Percentiles rank a stretch among this genome's conserved stretches.
phyloP scores from a whole-genome alignment of 2,113 vertebrate genomes.

The Smithornis capensis region DNA sequence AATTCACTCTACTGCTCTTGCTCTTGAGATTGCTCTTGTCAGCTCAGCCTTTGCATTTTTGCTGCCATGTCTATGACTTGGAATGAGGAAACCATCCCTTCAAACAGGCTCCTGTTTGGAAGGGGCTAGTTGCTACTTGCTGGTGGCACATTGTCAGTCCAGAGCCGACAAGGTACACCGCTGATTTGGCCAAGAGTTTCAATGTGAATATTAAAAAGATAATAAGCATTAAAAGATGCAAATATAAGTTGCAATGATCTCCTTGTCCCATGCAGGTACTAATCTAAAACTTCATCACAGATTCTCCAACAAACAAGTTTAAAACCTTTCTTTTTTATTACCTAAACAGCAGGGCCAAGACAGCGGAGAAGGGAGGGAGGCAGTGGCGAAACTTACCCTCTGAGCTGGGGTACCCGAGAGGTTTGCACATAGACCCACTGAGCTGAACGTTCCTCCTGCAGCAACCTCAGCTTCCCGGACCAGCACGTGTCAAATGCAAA shows the following conservation, averaged over 20 bases:
- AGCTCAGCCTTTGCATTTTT: not conserved
- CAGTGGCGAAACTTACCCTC: not conserved
- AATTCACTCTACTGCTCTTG: not conserved
- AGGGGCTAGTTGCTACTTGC: not conserved
- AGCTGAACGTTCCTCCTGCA: not conserved
- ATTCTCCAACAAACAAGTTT: not conserved
- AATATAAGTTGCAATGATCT: not conserved
- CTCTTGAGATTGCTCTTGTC: not conserved
- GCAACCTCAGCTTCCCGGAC: not conserved
- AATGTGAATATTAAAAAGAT: not conserved
- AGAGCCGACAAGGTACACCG: not conserved
- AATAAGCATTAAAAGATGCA: not conserved
- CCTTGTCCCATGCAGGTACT: not conserved
- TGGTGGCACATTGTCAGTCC: not conserved
- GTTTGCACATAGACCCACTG: not conserved
- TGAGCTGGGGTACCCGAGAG: not conserved
- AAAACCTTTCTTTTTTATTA: constrained; percentile 29
- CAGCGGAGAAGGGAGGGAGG: not conserved
- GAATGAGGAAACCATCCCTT: not conserved
- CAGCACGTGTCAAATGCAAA: fast-evolving
- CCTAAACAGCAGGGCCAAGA: not conserved
- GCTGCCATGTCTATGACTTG: not conserved
- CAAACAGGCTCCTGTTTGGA: not conserved
- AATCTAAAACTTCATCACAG: not conserved
- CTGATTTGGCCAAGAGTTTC: not conserved